Conservation (phyloP, 2,888 invertebrate species). For the Hypercompe scribonia region DNA sequence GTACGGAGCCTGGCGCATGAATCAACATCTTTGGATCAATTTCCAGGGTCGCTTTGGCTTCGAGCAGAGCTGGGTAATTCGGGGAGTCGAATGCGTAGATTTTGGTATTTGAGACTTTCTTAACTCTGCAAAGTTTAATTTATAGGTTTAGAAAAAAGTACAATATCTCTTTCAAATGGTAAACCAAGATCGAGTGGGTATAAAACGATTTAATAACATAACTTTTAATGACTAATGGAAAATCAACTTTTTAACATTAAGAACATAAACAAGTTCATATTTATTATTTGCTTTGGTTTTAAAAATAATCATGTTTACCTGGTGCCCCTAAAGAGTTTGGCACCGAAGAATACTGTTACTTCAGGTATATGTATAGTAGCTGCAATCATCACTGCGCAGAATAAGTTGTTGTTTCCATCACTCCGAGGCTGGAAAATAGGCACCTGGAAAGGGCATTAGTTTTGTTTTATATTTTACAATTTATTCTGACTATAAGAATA, state of each 20-base stretch:
- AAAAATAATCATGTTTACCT: slow-evolving; percentile 58
- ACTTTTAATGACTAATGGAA: no score
- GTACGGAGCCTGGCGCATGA: slow-evolving; percentile 72
- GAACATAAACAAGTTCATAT: neutral
- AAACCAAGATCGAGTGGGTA: no score
- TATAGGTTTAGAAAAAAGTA: neutral
- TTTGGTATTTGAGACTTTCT: slow-evolving; percentile 91
- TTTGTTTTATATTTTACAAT: no score
- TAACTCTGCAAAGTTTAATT: slow-evolving; percentile 83
- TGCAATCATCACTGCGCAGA: slow-evolving; percentile 95
- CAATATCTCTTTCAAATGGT: neutral
- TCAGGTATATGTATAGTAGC: slow-evolving; percentile 96
- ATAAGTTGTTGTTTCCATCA: slow-evolving; percentile 97
- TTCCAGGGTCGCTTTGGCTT: slow-evolving; percentile 88
- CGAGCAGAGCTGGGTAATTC: slow-evolving; percentile 93
- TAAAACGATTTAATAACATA: no score
- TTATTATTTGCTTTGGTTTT: neutral
- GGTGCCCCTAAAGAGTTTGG: slow-evolving; percentile 95
- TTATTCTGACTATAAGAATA: no score
- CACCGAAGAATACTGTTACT: slow-evolving; percentile 96
- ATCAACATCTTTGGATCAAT: slow-evolving; percentile 88
- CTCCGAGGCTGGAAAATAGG: slow-evolving; percentile 97
- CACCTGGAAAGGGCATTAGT: slow-evolving; percentile 85
- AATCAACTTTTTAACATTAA: no score
- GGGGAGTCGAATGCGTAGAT: slow-evolving; percentile 95